Evolutionary conservation across 2,113 vertebrate species (phyloP).

Genomic region (Genyomyrus donnyi): DNA sequence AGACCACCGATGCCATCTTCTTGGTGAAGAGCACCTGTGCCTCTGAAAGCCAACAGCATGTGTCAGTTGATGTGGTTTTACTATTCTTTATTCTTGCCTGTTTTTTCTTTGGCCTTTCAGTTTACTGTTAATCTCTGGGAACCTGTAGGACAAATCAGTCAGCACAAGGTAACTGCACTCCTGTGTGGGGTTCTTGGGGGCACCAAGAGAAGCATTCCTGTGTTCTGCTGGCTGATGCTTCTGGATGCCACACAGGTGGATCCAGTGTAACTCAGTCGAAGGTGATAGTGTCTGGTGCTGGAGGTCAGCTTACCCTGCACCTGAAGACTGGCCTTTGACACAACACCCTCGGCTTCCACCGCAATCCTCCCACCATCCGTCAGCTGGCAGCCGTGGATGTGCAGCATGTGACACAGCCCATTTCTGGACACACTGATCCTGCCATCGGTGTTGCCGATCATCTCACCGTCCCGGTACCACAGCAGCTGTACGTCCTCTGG

Average conservation of each 20-base stretch:
- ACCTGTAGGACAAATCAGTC: not conserved
- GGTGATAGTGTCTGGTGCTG: not conserved
- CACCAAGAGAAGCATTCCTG: not conserved
- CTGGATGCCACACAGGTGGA: not conserved
- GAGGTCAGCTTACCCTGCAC: slow-evolving; percentile 70
- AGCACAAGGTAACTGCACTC: not conserved
- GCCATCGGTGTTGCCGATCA: slow-evolving; percentile 41
- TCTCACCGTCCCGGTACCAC: slow-evolving; percentile 80
- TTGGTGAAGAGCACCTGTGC: slow-evolving; percentile 74
- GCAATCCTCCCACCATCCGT: slow-evolving; percentile 65
- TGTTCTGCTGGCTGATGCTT: not conserved
- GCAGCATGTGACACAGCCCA: slow-evolving; percentile 71
- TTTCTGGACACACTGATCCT: slow-evolving; percentile 57
- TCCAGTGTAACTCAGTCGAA: not conserved
- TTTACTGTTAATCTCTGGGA: not conserved
- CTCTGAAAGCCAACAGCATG: slow-evolving; percentile 52
- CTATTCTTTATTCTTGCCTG: not conserved
- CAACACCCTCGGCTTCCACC: slow-evolving; percentile 63
- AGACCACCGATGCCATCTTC: slow-evolving; percentile 66
- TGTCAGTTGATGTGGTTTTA: not conserved
- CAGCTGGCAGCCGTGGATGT: slow-evolving; percentile 63
- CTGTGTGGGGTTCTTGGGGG: not conserved
- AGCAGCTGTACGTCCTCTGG: slow-evolving; percentile 72
- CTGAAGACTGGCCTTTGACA: slow-evolving; percentile 72
- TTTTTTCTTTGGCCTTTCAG: not conserved